These are phyloP conservation scores for Xenotilapia flavipinnis DNA, from an alignment of 2,113 vertebrate species.

Conservation along the genomic window DNA sequence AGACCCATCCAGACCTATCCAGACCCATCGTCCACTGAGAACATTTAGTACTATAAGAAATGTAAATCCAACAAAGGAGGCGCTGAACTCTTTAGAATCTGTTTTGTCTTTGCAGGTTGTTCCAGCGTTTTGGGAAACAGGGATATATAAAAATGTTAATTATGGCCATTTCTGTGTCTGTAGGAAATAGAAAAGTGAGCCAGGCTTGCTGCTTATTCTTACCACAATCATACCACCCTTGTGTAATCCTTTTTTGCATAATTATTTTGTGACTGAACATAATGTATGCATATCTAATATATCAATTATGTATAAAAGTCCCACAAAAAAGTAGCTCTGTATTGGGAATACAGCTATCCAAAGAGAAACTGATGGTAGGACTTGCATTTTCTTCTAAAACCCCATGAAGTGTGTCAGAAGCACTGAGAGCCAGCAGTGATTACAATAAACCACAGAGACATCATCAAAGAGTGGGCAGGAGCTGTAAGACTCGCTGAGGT, in stretches of 20 bases:
- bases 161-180: background rate
- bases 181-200: background rate
- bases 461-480: conserved; percentile 51
- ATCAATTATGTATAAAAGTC: background rate
- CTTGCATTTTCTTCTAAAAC: conserved; percentile 4
- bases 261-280: background rate
- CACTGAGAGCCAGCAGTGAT: conserved; percentile 34
- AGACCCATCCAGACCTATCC: background rate
- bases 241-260: background rate
- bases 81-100: background rate
- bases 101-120: background rate
- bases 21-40: background rate
- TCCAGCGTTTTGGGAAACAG: background rate
- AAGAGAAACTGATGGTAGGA: background rate
- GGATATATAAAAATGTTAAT: background rate
- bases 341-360: conserved; percentile 4
- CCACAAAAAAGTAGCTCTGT: background rate
- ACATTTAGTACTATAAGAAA: background rate
- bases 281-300: background rate
- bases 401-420: conserved; percentile 41
- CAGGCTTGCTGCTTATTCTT: background rate
- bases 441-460: conserved; percentile 47
- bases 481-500: conserved; percentile 28
- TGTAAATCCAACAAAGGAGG: background rate
- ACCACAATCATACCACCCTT: background rate